Evolutionary conservation across 2,113 vertebrate genomes (phyloP), one percentile per base, ranked within the genome.

Genomic region (Seriola quinqueradiata): DNA sequence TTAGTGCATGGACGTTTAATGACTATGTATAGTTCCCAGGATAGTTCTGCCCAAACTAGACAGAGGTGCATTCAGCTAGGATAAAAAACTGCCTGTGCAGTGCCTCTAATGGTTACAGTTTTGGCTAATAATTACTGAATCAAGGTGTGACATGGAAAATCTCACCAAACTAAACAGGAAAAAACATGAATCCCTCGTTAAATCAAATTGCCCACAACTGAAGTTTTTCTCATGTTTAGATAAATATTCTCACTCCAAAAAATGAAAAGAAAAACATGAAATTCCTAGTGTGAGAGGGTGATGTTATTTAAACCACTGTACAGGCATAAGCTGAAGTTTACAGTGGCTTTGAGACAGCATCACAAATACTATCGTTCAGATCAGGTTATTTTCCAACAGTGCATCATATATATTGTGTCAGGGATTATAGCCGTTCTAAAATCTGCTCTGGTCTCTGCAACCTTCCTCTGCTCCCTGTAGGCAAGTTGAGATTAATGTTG

Each of bases 401-500:
- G 46, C 16, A 25, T 9, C 7, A 44, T 78, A 70, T 71, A 44
- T 79, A 75, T 75, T 66, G 38, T 54, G 13, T 54, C 34, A 16
- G 13, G 10, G 34, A 16, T 63, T 34, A 17, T 7, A 61, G 48
- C 52, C 59, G 58, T 34, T 66, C 21, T 59, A 23, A 60, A 71
- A 58, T 52, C 6, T 57, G 23, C 36, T 54, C n/a, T 69, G 38
- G 12, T 63, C 48, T 58, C 42, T 60, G 65, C 11, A 67, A 60
- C 17, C 44, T 21, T 70, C 32, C 4, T 82, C 67, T 63, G 65
- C 34, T 85, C 82, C 79, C 88, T 28, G 34, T 44, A 75, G 82
- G 68, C 28, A 9, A 75, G n/a, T 75, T 79, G 42, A 74, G 64
- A 75, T 78, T 66, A 54, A 59, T 75, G 16, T 81, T 59, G 59